phyloP scores from a whole-genome alignment of 2,797 vertebrate species.

The Simalia tracyae region DNA sequence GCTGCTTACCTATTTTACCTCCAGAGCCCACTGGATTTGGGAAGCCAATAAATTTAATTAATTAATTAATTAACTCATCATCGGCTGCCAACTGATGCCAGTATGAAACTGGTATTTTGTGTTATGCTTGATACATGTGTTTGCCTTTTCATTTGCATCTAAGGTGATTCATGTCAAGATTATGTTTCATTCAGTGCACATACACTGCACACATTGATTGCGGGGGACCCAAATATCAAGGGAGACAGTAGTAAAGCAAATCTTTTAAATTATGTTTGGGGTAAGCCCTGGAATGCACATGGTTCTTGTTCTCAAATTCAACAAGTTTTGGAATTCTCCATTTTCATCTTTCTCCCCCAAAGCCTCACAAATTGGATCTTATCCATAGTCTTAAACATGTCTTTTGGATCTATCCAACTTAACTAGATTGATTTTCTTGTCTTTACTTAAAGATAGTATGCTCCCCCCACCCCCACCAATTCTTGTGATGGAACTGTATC shows the following conservation, averaged over 20 bases:
- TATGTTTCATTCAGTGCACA: neutral
- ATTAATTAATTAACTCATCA: too few relatives aligned
- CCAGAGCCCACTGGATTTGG: too few relatives aligned
- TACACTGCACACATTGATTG: neutral
- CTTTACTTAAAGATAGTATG: neutral
- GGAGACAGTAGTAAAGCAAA: neutral
- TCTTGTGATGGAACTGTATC: neutral
- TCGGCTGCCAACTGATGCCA: neutral
- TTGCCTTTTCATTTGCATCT: neutral
- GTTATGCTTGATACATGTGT: neutral
- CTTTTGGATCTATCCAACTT: neutral
- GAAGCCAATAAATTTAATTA: neutral
- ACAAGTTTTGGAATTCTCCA: neutral
- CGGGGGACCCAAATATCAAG: neutral
- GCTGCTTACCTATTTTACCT: neutral
- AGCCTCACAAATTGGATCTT: neutral
- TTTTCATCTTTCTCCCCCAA: neutral
- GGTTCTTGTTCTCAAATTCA: neutral
- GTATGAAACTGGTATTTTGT: neutral
- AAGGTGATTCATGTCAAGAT: neutral
- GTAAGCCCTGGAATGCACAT: neutral
- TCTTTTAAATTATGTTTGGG: neutral
- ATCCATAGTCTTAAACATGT: neutral
- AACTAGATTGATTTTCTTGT: neutral
- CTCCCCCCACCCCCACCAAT: rapidly evolving